Base-by-base conservation (phyloP, 2,113 vertebrate genomes). In the Columba livia region DNA sequence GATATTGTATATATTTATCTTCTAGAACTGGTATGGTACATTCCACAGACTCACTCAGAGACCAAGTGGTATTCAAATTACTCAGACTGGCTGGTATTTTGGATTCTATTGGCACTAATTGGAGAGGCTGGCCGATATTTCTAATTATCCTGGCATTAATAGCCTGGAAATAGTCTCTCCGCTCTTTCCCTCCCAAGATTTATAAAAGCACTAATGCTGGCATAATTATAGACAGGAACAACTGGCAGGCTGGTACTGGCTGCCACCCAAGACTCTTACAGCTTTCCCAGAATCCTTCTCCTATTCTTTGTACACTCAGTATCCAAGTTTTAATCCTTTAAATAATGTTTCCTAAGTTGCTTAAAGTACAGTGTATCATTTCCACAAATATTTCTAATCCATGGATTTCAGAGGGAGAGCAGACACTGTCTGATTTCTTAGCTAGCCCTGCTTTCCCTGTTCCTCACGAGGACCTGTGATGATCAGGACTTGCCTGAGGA, bases 91-190 rank as follows among this genome's bases (percentile, higher is more conserved):
- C 88, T 90, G 89, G 91, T 92, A 94, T 96, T 97, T 97, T 44
- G 62, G 89, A 91, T 71, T 86, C 85, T 89, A 8, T 26, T 97
- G 97, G 97, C 96, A 96, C 89, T 93, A 79, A 95, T 24, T 95
- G 91, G 96, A 92, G 87, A 94, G 96, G 88, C 58, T 98, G 96
- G 97, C 94, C 90, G 94, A 93, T 97, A 98, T 97, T 98, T 98
- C 94, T 93, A 98, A 97, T 85, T 97, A 96, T 92, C 78, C 97
- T 97, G 94, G 96, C 93, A 97, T 98, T 97, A 97, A 97, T 58
- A 95, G 91, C 89, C 84, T 97, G 94, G 95, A 97, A 97, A 96
- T 60, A 85, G 95, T 81, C 62, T 97, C 93, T 96, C 93, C 2
- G 8, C 96, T 96, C 89, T 85, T 94, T 94, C 86, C 79, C 96